Evolutionary conservation across 2,797 vertebrate species (phyloP).

Genomic region (Saguinus oedipus): DNA sequence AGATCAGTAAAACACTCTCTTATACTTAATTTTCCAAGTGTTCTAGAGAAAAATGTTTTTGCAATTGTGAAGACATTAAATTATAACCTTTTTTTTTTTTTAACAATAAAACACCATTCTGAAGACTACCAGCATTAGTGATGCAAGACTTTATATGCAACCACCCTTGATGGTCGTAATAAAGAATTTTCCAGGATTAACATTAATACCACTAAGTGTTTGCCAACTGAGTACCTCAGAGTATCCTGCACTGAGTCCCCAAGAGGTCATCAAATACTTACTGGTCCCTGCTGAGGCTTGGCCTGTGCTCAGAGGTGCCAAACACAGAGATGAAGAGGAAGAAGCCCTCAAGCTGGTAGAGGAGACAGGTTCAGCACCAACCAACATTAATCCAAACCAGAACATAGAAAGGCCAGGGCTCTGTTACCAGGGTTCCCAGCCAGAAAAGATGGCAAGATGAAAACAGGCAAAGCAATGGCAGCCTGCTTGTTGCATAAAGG

Average conservation of each 20-base stretch:
- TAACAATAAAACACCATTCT: neutral
- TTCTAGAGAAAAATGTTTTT: neutral
- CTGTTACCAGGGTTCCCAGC: neutral
- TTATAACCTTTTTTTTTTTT: slow-evolving; percentile 27
- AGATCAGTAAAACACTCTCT: neutral
- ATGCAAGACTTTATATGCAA: neutral
- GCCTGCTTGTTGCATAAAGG: neutral
- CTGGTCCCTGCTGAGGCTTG: neutral
- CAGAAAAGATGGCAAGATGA: neutral
- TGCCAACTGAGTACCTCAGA: neutral
- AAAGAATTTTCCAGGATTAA: slow-evolving; percentile 3
- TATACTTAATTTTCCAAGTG: neutral
- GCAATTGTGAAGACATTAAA: neutral
- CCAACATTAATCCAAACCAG: neutral
- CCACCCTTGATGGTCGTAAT: neutral
- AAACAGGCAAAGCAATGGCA: neutral
- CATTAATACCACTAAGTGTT: neutral
- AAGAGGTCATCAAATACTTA: neutral
- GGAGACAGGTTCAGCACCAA: neutral
- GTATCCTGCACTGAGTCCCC: neutral
- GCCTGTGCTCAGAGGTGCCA: neutral
- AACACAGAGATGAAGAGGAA: neutral
- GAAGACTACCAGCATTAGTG: neutral
- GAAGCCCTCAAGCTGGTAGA: neutral
- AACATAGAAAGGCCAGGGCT: neutral